Base-by-base conservation (phyloP, 2,113 vertebrate species). In the Paramormyrops kingsleyae region DNA sequence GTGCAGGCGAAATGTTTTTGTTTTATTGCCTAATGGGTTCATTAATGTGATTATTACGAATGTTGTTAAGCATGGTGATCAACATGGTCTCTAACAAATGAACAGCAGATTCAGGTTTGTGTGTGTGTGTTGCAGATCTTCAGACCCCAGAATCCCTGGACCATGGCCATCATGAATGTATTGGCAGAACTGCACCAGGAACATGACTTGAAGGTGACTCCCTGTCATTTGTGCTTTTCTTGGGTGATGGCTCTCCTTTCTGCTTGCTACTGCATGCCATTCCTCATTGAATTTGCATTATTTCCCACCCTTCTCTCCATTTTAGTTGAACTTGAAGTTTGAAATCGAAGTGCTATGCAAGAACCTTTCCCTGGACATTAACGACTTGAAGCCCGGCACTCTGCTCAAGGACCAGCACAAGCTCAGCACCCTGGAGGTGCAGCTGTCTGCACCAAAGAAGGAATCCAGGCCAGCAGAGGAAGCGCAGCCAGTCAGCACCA, bases 161-260 rank as follows among this genome's bases (percentile, higher is more conserved):
- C 99, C 0, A 99, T 99, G 99, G 99, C 98, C 88, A 99, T 99
- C 92, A 99, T 99, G 99, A 99, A 99, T 96, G 98, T 99, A 94
- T 95, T 99, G 74, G 98, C 99, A 91, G 99, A 99, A 91, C 95
- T 99, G 27, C 99, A 99, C 93, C 98, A 99, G 91, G 99, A 99
- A 90, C 98, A 99, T 92, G 98, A 99, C 91, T 95, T 99, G 89
- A 99, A 99, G 96, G 98, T 99, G 95, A 94, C 50, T 62, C 15
- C 15, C 56, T 88, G 42, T 39, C 35, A 13, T 44, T 44, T 88
- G 77, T 89, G n/a, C 4, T 46, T 87, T 49, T 85, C n/a, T 24
- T 52, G 46, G 9, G 10, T 19, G 42, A 5, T 46, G 21, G 5
- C 21, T 24, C n/a, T 53, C 27, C 27, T 39, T 12, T 59, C 35